Evolutionary conservation across 1,140 invertebrate species (phyloP).

Genomic region (Zaprionus inermis): DNA sequence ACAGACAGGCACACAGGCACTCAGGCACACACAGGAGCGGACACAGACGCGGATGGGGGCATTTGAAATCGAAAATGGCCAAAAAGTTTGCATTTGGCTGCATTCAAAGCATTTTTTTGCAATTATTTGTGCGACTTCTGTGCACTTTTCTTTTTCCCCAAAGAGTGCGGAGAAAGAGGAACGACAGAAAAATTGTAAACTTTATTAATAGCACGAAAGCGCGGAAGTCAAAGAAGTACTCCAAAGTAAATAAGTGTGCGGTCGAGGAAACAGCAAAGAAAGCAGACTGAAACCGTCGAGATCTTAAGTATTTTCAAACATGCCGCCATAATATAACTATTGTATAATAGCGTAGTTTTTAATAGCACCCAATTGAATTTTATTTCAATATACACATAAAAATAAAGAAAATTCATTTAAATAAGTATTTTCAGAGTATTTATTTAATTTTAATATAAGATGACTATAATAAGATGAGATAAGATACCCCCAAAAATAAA

Average conservation of each 20-base stretch:
- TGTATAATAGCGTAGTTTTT: no score
- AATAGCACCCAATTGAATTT: no score
- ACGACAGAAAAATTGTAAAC: constrained; percentile 9
- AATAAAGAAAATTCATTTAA: no score
- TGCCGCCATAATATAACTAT: not conserved
- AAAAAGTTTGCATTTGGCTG: constrained; percentile 12
- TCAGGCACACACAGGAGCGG: not conserved
- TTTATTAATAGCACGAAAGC: constrained; percentile 28
- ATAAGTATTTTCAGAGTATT: no score
- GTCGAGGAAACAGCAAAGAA: not conserved
- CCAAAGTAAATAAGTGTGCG: constrained; percentile 6
- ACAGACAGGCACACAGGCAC: not conserved
- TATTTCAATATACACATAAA: no score
- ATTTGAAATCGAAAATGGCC: constrained; percentile 4
- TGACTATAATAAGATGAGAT: no score
- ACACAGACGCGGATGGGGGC: not conserved
- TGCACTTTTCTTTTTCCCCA: constrained; percentile 16
- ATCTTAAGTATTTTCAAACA: not conserved
- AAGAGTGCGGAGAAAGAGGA: not conserved
- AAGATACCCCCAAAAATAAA: no score
- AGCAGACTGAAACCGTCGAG: not conserved
- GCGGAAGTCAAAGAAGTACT: constrained; percentile 12
- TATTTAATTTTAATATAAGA: no score
- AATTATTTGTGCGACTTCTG: constrained; percentile 39
- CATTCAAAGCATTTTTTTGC: constrained; percentile 26